Percentiles rank a stretch among this genome's conserved stretches.
phyloP scores from a whole-genome alignment of 1,140 invertebrate genomes.

The Vanessa atalanta region DNA sequence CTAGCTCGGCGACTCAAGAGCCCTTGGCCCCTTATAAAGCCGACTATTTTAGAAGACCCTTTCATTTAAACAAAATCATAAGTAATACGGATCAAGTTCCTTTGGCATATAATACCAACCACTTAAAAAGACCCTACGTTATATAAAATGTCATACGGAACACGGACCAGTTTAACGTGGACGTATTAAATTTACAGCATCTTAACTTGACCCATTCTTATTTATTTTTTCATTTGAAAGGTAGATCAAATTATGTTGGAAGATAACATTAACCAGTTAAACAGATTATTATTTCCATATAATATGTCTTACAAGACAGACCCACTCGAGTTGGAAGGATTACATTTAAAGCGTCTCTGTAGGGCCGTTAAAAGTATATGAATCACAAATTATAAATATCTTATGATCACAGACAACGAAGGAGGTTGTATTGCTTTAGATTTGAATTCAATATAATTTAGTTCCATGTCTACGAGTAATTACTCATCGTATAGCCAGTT shows the following conservation, averaged over 20 bases:
- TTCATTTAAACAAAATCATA: slow-evolving; percentile 8
- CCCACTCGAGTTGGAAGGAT: slow-evolving; percentile 22
- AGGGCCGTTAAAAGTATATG: slow-evolving; percentile 15
- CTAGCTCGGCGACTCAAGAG: slow-evolving; percentile 69
- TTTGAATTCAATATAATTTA: too few relatives aligned
- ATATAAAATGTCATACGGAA: slow-evolving; percentile 4
- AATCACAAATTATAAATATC: slow-evolving; percentile 14
- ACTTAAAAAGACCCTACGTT: slow-evolving; percentile 1
- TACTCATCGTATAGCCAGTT: not conserved
- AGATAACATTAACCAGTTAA: not conserved
- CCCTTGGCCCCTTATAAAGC: slow-evolving; percentile 66
- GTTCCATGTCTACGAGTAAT: too few relatives aligned
- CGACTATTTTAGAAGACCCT: slow-evolving; percentile 47
- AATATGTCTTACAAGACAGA: slow-evolving; percentile 9
- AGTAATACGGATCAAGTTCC: slow-evolving; percentile 30
- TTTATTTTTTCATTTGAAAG: not conserved
- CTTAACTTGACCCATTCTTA: slow-evolving; percentile 7
- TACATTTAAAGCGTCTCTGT: slow-evolving; percentile 28
- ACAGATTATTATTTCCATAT: not conserved
- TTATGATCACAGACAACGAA: slow-evolving; percentile 7
- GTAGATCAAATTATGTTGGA: slow-evolving; percentile 7
- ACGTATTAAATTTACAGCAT: slow-evolving; percentile 2
- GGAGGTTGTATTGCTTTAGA: not conserved
- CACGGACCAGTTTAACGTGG: not conserved
- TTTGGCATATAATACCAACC: slow-evolving; percentile 18